These are phyloP conservation scores for Zootoca vivipara DNA, from an alignment of 2,113 vertebrate genomes.

Conservation along the genomic window DNA sequence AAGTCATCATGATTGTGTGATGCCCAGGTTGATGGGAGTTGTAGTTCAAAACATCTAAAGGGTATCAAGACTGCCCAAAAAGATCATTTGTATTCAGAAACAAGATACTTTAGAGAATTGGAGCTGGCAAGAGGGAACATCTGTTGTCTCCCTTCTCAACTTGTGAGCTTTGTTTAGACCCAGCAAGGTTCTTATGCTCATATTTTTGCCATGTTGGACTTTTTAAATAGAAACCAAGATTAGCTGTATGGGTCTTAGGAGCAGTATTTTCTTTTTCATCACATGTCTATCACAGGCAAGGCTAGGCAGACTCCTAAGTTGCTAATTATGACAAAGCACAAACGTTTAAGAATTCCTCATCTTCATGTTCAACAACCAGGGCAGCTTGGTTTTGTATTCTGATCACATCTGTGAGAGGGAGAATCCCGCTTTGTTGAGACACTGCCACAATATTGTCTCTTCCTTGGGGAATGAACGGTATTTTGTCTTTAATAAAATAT, in stretches of 20 bases:
- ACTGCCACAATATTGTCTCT: background rate
- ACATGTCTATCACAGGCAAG: background rate
- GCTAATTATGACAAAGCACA: background rate
- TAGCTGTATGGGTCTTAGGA: background rate
- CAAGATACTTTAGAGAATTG: background rate
- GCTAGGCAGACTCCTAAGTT: background rate
- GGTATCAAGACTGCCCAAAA: too few species aligned
- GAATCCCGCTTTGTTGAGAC: conserved; percentile 33
- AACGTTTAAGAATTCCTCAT: background rate
- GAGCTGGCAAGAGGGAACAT: background rate
- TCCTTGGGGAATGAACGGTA: background rate
- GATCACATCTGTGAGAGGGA: conserved; percentile 39
- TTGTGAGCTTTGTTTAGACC: background rate
- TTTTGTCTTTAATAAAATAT: conserved; percentile 43
- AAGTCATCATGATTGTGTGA: too few species aligned
- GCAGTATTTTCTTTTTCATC: background rate
- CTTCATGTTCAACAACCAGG: background rate
- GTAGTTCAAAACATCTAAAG: too few species aligned
- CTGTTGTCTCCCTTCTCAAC: background rate
- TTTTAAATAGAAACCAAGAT: background rate
- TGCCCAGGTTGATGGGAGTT: too few species aligned
- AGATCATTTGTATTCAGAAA: background rate
- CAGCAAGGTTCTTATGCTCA: background rate
- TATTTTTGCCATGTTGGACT: background rate
- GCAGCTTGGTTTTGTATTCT: conserved; percentile 40